Evolutionary conservation across 2,888 invertebrate genomes (phyloP).

Genomic region (Pristionchus entomophagus): DNA sequence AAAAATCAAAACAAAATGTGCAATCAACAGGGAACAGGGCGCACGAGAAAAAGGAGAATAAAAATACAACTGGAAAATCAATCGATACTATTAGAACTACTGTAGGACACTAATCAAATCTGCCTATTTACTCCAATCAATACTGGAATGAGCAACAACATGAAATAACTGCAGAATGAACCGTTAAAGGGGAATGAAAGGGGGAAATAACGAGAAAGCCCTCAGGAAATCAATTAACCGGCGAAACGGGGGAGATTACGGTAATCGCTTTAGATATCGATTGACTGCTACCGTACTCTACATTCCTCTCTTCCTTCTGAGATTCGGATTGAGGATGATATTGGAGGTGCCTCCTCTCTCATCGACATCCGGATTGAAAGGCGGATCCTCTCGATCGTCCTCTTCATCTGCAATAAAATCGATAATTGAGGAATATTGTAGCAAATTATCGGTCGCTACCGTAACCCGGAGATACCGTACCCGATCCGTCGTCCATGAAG

Average conservation of each 20-base stretch:
- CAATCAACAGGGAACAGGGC: conserved; percentile 27
- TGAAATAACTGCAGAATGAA: too few species aligned
- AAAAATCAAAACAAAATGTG: conserved; percentile 12
- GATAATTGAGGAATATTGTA: neutral
- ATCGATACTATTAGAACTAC: conserved; percentile 5
- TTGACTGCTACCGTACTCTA: neutral
- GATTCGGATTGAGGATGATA: conserved; percentile 48
- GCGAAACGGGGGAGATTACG: neutral
- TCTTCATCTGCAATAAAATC: conserved; percentile 36
- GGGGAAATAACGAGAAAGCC: neutral
- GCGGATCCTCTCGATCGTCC: conserved; percentile 14
- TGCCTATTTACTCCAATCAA: neutral
- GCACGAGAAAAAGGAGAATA: neutral
- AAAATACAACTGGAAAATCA: neutral
- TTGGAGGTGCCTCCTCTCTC: conserved; percentile 44
- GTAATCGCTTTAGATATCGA: neutral
- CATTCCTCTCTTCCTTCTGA: conserved; percentile 34
- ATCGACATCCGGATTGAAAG: conserved; percentile 39
- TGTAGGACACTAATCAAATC: neutral
- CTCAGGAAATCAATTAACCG: neutral
- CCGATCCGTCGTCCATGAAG: conserved; percentile 45
- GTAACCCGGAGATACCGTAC: neutral
- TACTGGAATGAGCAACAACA: conserved; percentile 15
- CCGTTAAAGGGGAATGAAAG: conserved; percentile 7
- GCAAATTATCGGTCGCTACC: neutral